These are phyloP conservation scores for Chelonoidis abingdonii DNA, from an alignment of 2,113 vertebrate genomes.

Conservation along the genomic window DNA sequence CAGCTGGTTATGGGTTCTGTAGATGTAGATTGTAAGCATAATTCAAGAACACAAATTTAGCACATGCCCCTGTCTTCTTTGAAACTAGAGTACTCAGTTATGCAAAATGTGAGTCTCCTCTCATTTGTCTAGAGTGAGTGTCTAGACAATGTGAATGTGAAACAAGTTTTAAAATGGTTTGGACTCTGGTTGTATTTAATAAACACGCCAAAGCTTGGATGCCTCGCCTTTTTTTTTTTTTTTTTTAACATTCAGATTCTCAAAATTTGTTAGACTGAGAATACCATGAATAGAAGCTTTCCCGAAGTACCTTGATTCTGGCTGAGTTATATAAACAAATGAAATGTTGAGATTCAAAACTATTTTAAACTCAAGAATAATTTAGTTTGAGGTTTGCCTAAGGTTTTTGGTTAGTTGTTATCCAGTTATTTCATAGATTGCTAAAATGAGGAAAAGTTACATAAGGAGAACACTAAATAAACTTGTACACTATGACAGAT, in stretches of 20 bases:
- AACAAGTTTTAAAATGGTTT: neutral
- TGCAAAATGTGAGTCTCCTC: neutral
- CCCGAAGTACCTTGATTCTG: neutral
- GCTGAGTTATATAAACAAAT: neutral
- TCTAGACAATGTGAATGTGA: neutral
- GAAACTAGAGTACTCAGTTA: neutral
- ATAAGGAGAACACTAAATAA: neutral
- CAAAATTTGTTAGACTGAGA: neutral
- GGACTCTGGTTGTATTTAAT: neutral
- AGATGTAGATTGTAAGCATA: neutral
- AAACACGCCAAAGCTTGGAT: neutral
- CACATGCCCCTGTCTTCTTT: neutral
- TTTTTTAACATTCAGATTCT: neutral
- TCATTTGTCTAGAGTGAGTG: neutral
- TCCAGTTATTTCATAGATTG: neutral
- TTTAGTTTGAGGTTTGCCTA: neutral
- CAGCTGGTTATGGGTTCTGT: neutral
- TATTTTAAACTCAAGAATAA: neutral
- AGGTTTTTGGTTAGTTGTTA: neutral
- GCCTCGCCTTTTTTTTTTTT: neutral
- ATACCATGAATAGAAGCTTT: neutral
- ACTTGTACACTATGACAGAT: neutral
- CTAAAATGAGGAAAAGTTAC: slow-evolving; percentile 20
- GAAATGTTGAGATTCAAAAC: neutral
- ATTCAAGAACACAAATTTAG: slow-evolving; percentile 4